Percentiles rank a stretch among this genome's conserved stretches.
Conservation (phyloP, 2,888 invertebrate genomes). For the Apocheima hispidaria region DNA sequence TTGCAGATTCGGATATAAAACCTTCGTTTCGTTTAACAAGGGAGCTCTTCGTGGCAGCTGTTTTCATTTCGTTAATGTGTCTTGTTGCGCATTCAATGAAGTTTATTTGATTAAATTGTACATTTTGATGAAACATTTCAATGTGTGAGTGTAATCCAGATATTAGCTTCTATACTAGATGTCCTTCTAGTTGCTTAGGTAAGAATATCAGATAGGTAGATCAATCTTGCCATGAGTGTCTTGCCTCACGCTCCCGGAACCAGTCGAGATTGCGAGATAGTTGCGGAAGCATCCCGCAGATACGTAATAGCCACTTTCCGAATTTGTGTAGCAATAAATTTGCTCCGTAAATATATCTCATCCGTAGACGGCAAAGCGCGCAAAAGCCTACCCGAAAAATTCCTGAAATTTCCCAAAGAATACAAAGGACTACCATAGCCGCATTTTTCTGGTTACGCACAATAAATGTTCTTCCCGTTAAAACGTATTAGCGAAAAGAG, state of each 20-base stretch:
- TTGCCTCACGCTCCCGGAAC: constrained; percentile 16
- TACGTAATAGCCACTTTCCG: constrained; percentile 44
- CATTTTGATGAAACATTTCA: background rate
- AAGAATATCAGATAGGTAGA: constrained; percentile 10
- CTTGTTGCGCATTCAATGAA: constrained; percentile 35
- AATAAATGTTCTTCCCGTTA: constrained; percentile 49
- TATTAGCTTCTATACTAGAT: too few species aligned
- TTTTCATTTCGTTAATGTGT: constrained; percentile 44
- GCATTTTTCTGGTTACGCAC: constrained; percentile 52
- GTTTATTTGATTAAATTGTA: background rate
- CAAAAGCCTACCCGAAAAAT: constrained; percentile 48
- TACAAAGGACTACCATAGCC: constrained; percentile 52
- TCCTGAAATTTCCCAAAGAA: constrained; percentile 51
- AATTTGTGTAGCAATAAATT: constrained; percentile 54
- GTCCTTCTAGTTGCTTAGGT: background rate
- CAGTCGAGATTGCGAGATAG: constrained; percentile 30
- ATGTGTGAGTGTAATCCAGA: too few species aligned
- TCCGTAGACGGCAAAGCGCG: constrained; percentile 47
- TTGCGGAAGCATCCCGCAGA: constrained; percentile 33
- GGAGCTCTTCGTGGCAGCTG: constrained; percentile 39
- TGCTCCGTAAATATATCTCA: constrained; percentile 46
- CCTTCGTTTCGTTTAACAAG: constrained; percentile 52
- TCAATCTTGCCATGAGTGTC: constrained; percentile 20
- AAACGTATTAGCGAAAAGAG: constrained; percentile 52
- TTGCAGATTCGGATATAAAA: constrained; percentile 46